These are phyloP conservation scores for Eunapius fragilis DNA, from an alignment of 37 sponge, comb jelly and placozoan genomes.

Conservation along the genomic window DNA sequence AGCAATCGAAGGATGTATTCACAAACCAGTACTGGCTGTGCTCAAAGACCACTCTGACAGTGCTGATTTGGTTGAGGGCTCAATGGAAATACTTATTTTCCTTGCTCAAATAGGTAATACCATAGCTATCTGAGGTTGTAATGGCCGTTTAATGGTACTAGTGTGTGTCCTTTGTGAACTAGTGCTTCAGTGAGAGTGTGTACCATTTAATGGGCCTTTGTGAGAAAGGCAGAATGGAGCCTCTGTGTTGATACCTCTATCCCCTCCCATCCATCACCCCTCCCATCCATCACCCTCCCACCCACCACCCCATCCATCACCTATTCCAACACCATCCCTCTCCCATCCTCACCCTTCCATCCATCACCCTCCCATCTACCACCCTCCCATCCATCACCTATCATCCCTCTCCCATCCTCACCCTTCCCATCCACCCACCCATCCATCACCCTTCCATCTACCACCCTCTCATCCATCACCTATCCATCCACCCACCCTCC, in stretches of 20 bases:
- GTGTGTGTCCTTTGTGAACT: too few relatives aligned
- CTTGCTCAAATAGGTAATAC: constrained; percentile 30
- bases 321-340: not conserved
- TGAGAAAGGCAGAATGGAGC: too few relatives aligned
- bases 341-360: not conserved
- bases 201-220: too few relatives aligned
- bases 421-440: too few relatives aligned
- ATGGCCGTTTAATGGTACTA: too few relatives aligned
- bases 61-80: constrained; percentile 13
- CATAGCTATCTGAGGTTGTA: not conserved
- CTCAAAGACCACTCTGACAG: constrained; percentile 33
- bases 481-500: too few relatives aligned
- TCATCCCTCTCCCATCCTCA: too few relatives aligned
- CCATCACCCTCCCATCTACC: not conserved
- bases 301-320: not conserved
- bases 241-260: too few relatives aligned
- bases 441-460: too few relatives aligned
- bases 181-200: too few relatives aligned
- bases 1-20: not conserved
- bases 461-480: too few relatives aligned
- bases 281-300: not conserved
- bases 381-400: not conserved
- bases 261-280: not conserved
- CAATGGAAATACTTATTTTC: constrained; percentile 40
- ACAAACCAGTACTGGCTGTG: constrained; percentile 19